Conservation (phyloP, 2,888 invertebrate genomes). For the Plagodis pulveraria region DNA sequence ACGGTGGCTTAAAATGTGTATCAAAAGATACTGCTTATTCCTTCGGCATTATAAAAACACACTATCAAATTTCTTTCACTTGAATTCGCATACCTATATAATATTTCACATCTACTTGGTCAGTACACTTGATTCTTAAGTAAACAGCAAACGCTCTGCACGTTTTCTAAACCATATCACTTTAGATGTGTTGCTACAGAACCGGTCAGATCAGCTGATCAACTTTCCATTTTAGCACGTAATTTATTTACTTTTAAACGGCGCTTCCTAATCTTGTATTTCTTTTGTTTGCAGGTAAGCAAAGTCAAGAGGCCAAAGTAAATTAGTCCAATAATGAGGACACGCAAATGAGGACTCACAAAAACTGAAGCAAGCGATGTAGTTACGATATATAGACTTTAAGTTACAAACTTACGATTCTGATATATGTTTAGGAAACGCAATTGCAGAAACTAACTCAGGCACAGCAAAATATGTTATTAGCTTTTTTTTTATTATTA, state of each 20-base stretch:
- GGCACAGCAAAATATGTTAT: not conserved
- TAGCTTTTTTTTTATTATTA: no score
- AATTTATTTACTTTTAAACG: conserved; percentile 4
- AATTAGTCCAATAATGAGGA: not conserved
- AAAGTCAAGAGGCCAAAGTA: not conserved
- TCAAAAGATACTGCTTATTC: no score
- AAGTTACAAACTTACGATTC: no score
- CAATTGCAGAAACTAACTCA: not conserved
- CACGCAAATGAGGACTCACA: not conserved
- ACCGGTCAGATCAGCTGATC: conserved; percentile 40
- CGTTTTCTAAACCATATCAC: conserved; percentile 1
- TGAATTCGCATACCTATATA: no score
- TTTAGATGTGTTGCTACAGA: conserved; percentile 11
- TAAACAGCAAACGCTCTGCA: not conserved
- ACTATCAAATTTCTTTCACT: no score
- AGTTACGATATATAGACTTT: not conserved
- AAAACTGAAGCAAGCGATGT: conserved; percentile 1
- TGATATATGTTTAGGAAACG: no score
- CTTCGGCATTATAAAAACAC: no score
- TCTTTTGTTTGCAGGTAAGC: conserved; percentile 57
- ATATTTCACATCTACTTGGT: no score
- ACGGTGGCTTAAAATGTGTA: no score
- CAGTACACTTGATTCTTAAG: no score
- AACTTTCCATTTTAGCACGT: conserved; percentile 51
- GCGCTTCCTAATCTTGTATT: conserved; percentile 15